Base-by-base conservation (phyloP, 2,888 invertebrate species). In the Sialis lutaria region DNA sequence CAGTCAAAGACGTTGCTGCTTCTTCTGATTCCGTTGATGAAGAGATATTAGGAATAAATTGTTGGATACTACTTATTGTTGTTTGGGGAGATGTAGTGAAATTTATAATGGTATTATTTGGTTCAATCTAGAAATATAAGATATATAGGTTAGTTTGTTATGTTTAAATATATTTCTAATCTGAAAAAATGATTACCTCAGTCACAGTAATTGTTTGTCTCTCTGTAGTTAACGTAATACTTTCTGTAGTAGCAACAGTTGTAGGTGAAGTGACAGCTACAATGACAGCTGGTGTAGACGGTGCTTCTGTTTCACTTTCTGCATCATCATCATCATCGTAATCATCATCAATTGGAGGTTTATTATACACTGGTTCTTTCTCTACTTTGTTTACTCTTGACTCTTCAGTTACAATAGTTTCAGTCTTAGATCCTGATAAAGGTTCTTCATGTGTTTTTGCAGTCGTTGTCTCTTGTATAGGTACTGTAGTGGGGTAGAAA, bases 271-370 rank as follows among this genome's bases (percentile, higher is more conserved):
- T 54, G 22, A 50, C 46, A 3, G 47, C 35, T 4, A 51, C 47
- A 44, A 48, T 48, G 22, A 48, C 47, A 35, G 42, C 37, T 12
- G 46, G 33, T 32, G 32, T 47, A 7, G 13, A 46, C 50, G 12
- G 53, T 48, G 6, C 42, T 45, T 58, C 55, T 6, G 64, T 62
- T 49, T 62, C 64, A 48, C 64, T 64, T 47, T 67, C 64, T 3
- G 61, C 57, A 10, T 63, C 60, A 50, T 67, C 65, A 2, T 64
- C 61, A 44, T 65, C 58, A 50, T 63, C 55, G 55, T 61, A 55
- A 55, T 57, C 52, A 53, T 56, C 51, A 51, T 55, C 52, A 49
- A 54, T 51, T 54, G 50, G 50, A 53, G 53, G 49, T 51, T 46
- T 50, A 54, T 50, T 50, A 22, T 22, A 4, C 22, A 22, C 22